phyloP scores from a whole-genome alignment of 2,888 invertebrate genomes.

The Orchestes rusci region DNA sequence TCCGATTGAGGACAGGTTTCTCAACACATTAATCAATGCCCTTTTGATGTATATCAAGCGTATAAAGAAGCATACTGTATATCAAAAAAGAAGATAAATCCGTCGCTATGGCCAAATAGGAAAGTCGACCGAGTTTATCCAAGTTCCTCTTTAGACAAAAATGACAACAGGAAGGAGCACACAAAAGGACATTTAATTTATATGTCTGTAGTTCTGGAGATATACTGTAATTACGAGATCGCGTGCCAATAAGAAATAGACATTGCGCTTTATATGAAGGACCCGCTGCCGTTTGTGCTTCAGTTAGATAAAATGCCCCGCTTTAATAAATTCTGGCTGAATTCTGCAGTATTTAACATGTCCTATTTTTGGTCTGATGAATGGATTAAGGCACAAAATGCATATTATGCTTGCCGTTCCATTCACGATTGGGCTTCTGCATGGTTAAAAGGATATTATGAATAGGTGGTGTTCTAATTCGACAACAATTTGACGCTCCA shows the following conservation, averaged over 20 bases:
- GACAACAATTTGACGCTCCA: slow-evolving; percentile 2
- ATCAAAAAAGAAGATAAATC: no score
- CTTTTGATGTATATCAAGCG: no score
- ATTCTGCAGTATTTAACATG: slow-evolving; percentile 23
- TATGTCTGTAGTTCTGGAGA: slow-evolving; percentile 23
- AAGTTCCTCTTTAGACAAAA: slow-evolving; percentile 23
- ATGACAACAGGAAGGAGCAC: slow-evolving; percentile 21
- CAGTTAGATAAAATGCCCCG: slow-evolving; percentile 23
- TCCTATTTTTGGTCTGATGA: slow-evolving; percentile 17
- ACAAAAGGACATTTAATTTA: slow-evolving; percentile 26
- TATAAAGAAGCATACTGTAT: no score
- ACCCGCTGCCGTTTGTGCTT: slow-evolving; percentile 20
- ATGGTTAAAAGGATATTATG: slow-evolving; percentile 9
- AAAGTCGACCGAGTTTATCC: no score
- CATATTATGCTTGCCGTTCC: slow-evolving; percentile 12
- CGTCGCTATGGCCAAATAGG: no score
- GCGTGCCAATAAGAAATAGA: slow-evolving; percentile 26
- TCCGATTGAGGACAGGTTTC: no score
- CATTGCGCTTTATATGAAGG: slow-evolving; percentile 22
- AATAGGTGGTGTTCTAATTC: slow-evolving; percentile 13
- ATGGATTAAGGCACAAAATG: slow-evolving; percentile 13
- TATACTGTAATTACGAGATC: slow-evolving; percentile 24
- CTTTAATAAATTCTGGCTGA: slow-evolving; percentile 24
- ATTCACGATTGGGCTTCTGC: no score
- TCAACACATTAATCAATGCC: no score